Base-by-base conservation (phyloP, 1,140 invertebrate species). In the Pemphigus obesinymphae region DNA sequence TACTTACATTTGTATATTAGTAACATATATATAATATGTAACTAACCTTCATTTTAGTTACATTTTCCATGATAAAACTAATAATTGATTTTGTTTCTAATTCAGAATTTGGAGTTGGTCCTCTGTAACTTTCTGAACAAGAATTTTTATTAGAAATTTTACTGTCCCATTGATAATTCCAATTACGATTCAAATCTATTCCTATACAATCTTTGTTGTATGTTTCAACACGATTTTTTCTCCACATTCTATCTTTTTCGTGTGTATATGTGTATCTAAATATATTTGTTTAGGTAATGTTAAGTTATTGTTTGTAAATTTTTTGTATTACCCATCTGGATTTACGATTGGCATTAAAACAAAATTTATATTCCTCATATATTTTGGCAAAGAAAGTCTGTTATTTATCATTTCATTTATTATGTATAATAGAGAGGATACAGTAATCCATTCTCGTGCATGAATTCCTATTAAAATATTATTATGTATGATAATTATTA, bases 401-500 rank as follows among this genome's bases (percentile, higher is more conserved):
- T 92, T 92, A 85, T 93, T 91, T 6, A 93, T 90, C 58, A 97
- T 87, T 86, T 95, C 91, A 85, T 93, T 92, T 31, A 91, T 88
- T 20, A 92, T 88, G 83, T 90, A 92, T 20, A 90, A 88, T 13
- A 90, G 89, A 1, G 89, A 86, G 0, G 94, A 93, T 17, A 93
- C 92, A 0, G 93, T 90, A 58, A 95, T 93, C 94, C 94, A 96
- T 88, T 96, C 92, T 78, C 91, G 88, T 2, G 92, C 91, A 84
- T 92, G 92, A 73, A 92, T 92, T 17, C 91, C 90, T 83, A 43
- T 55, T 20, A 1, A 70, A 70, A 45, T 23, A 40, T 23, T 15
- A 4, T 0, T 2, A 68, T 2, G 1, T 1, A 3, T 7, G 6
- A n/a, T 7, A 53, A n/a, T 45, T 45, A n/a, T 53, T 20, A 50